Percentiles rank a stretch among this genome's conserved stretches.
Conservation (phyloP, 2,888 invertebrate species). For the Papilio protenor region DNA sequence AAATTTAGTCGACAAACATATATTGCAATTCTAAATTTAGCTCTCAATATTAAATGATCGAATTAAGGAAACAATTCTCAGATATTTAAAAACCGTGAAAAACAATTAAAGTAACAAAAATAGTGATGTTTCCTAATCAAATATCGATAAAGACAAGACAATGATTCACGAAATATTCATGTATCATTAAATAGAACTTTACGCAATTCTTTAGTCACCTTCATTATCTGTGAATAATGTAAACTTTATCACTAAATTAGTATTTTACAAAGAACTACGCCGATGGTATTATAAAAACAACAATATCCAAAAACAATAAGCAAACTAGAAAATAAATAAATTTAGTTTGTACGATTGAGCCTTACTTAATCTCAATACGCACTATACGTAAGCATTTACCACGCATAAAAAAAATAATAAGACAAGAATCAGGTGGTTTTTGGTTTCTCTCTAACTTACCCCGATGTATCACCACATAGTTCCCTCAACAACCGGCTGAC, state of each 20-base stretch:
- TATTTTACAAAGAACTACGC: not conserved
- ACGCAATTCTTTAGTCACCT: slow-evolving; percentile 29
- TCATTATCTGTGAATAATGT: slow-evolving; percentile 10
- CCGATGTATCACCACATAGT: slow-evolving; percentile 65
- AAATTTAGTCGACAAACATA: not conserved
- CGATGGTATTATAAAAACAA: not conserved
- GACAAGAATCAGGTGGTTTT: not conserved
- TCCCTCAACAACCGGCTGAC: slow-evolving; percentile 67
- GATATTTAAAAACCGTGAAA: not conserved
- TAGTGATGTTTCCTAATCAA: slow-evolving; percentile 16
- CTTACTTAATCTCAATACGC: not conserved
- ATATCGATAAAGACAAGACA: slow-evolving; percentile 2
- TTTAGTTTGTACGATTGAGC: not conserved
- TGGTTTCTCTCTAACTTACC: slow-evolving; percentile 55
- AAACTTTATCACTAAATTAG: slow-evolving; percentile 8
- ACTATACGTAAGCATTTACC: too few relatives aligned
- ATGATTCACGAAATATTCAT: slow-evolving; percentile 24
- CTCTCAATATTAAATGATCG: not conserved
- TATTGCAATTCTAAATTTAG: not conserved
- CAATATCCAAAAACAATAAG: not conserved
- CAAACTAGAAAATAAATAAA: not conserved
- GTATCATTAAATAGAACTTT: slow-evolving; percentile 23
- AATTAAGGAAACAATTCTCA: not conserved
- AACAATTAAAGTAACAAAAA: not conserved
- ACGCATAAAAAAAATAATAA: not conserved